phyloP scores from a whole-genome alignment of 2,113 vertebrate genomes.

The Hypocryptadius cinnamomeus region DNA sequence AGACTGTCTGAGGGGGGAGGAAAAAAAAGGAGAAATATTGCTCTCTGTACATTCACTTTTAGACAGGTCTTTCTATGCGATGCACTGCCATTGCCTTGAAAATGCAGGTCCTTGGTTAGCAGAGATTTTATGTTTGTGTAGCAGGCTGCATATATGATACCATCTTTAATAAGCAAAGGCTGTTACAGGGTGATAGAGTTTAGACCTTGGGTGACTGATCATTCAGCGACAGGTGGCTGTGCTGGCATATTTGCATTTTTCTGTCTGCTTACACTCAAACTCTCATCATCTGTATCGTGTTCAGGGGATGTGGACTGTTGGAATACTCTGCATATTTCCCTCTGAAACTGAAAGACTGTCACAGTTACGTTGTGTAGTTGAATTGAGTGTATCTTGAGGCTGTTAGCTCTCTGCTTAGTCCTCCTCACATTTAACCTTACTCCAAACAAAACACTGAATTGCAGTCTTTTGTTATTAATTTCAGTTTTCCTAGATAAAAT shows the following conservation, averaged over 20 bases:
- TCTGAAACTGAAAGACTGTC: not conserved
- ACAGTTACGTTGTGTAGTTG: not conserved
- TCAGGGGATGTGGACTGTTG: not conserved
- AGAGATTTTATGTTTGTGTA: not conserved
- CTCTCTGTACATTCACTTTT: not conserved
- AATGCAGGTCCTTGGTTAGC: not conserved
- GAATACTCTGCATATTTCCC: not conserved
- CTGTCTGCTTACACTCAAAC: not conserved
- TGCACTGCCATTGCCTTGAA: not conserved
- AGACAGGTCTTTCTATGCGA: not conserved
- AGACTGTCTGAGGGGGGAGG: not conserved
- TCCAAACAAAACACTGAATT: not conserved
- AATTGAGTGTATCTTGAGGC: not conserved
- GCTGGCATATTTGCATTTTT: not conserved
- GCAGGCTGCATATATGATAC: not conserved
- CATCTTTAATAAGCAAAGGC: not conserved
- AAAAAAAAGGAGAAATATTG: not conserved
- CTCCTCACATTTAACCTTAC: not conserved
- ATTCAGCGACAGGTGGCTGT: not conserved
- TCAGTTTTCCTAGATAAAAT: not conserved
- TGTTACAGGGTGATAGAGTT: not conserved
- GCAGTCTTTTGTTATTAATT: not conserved
- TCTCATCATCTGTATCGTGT: rapidly evolving
- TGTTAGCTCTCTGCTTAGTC: not conserved
- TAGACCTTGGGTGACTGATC: not conserved